Evolutionary conservation across 2,797 vertebrate genomes (phyloP), one percentile per base, ranked within the genome.

Genomic region (Cheirogaleus major): DNA sequence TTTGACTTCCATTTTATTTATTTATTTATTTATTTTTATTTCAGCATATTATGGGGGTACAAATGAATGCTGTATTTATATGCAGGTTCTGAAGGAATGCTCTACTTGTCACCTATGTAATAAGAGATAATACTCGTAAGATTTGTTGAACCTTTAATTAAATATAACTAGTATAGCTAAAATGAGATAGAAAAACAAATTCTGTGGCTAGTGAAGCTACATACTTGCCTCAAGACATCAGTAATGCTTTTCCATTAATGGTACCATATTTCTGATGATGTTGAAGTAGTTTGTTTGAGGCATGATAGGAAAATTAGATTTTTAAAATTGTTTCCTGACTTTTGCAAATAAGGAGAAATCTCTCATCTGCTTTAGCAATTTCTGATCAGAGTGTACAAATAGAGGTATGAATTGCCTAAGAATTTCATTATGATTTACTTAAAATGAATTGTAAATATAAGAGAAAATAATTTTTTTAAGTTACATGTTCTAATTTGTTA

Each of bases 281-380:
- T 22, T 59, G 23, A 94, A 84, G 52, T 3, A 81, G 69, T 90
- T 96, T 93, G 82, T 63, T 84, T 82, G 69, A 25, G 45, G 5
- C 9, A 59, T 23, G 6, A 2, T 73, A 73, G 18, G 15, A 73
- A 78, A 70, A 78, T 25, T 92, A 78, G 12, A 94, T 92, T 96
- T 96, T 95, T 79, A 43, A 76, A 75, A 69, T 89, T 72, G 17
- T 95, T 72, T 81, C 43, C 81, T 79, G 59, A 65, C 2, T 43
- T 94, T 92, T 93, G 65, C 4, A 78, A 89, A 67, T 88, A 87
- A 15, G 17, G 9, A 41, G 22, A 41, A 63, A 59, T 88, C 48
- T 85, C 22, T 90, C 35, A 83, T 76, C 17, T 72, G 4, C 72
- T 72, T 59, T 75, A 89, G 76, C 10, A 83, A 81, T 69, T 93